A percentile compares a stretch with the other conserved stretches of the same genome.
These are phyloP conservation scores for Archips xylosteana DNA, from an alignment of 2,888 invertebrate species.

Conservation along the genomic window DNA sequence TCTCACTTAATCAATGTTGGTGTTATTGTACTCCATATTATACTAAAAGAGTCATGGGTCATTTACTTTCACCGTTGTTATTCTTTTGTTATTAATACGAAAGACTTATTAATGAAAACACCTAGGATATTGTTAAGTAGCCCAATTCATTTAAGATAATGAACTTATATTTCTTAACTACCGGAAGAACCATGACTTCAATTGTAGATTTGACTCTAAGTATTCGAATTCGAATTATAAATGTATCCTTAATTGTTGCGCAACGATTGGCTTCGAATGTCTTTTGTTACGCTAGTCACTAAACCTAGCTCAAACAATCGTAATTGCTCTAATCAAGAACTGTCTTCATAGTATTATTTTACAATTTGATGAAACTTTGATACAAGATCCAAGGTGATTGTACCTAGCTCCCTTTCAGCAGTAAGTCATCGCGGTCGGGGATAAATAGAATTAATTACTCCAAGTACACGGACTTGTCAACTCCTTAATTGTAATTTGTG, in stretches of 20 bases:
- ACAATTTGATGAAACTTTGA: neutral
- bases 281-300: neutral
- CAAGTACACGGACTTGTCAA: slow-evolving; percentile 27
- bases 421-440: slow-evolving; percentile 23
- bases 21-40: neutral
- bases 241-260: neutral
- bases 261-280: neutral
- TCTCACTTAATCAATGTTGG: neutral
- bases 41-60: too few relatives aligned
- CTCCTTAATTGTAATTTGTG: slow-evolving; percentile 38
- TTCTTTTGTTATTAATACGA: neutral
- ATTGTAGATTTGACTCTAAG: too few relatives aligned
- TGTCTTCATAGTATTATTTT: neutral
- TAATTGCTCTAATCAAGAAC: slow-evolving; percentile 7
- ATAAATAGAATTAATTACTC: slow-evolving; percentile 37
- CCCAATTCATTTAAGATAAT: too few relatives aligned
- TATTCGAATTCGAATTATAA: too few relatives aligned
- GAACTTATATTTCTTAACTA: too few relatives aligned
- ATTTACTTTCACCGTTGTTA: too few relatives aligned
- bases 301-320: neutral
- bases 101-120: too few relatives aligned
- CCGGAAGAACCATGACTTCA: too few relatives aligned
- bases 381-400: slow-evolving; percentile 14
- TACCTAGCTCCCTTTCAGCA: slow-evolving; percentile 16
- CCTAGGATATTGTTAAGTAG: too few relatives aligned